Conservation (phyloP, 2,888 invertebrate genomes). For the Melangyna quadrimaculata region DNA sequence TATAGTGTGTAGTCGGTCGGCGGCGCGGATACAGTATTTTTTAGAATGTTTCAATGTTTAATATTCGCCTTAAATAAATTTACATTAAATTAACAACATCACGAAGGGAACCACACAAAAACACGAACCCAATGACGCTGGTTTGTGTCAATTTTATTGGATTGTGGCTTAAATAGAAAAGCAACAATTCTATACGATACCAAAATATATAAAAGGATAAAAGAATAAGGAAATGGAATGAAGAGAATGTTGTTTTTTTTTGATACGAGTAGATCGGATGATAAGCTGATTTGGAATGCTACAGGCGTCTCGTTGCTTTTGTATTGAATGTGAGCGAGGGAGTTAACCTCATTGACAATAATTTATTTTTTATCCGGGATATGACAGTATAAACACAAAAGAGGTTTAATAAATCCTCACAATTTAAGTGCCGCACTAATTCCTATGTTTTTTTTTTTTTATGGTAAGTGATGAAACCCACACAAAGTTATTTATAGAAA, state of each 20-base stretch:
- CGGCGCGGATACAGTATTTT: slow-evolving; percentile 9
- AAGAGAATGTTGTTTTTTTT: not conserved
- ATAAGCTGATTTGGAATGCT: not conserved
- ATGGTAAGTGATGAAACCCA: too few relatives aligned
- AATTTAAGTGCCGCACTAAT: too few relatives aligned
- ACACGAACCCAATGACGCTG: slow-evolving; percentile 34
- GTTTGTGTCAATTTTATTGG: not conserved
- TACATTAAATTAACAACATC: slow-evolving; percentile 55
- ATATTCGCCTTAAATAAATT: slow-evolving; percentile 60
- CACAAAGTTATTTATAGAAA: too few relatives aligned
- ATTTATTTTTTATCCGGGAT: not conserved
- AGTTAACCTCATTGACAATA: not conserved
- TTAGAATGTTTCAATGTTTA: too few relatives aligned
- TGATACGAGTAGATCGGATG: not conserved
- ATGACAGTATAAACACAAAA: not conserved
- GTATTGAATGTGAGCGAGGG: not conserved
- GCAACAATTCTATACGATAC: not conserved
- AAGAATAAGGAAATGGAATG: not conserved
- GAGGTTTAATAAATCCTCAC: not conserved
- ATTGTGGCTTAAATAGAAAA: not conserved
- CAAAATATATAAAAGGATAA: not conserved
- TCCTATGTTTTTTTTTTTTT: too few relatives aligned
- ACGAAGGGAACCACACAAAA: slow-evolving; percentile 15
- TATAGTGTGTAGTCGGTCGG: not conserved
- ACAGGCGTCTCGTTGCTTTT: not conserved